Conservation (phyloP, 2,797 vertebrate genomes). For the Anguilla megastoma region DNA sequence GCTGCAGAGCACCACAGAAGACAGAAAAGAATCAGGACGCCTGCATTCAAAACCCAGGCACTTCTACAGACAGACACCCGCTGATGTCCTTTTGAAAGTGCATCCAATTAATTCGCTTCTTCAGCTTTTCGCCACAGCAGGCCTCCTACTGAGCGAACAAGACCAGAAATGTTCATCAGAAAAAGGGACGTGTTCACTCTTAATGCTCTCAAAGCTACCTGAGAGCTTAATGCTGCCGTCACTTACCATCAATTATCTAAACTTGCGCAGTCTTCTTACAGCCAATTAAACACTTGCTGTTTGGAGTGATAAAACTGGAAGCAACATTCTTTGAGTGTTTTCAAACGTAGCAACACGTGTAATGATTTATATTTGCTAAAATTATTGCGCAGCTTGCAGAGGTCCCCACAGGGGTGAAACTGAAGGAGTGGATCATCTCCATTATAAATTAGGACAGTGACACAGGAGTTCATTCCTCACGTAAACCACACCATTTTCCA, state of each 20-base stretch:
- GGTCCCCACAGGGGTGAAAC: background rate
- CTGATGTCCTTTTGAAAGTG: background rate
- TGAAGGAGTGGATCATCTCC: background rate
- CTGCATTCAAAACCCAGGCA: background rate
- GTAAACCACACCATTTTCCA: background rate
- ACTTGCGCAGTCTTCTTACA: background rate
- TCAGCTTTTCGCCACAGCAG: background rate
- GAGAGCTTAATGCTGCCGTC: background rate
- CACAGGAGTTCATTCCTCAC: background rate
- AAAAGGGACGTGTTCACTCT: background rate
- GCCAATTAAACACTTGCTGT: background rate
- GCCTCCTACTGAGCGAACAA: background rate
- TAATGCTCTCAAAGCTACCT: background rate
- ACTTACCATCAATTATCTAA: background rate
- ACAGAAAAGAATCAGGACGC: background rate
- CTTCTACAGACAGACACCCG: background rate
- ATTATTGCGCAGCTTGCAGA: background rate
- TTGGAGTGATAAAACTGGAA: background rate
- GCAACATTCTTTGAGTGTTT: background rate
- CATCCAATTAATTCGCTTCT: background rate
- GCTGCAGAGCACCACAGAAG: background rate
- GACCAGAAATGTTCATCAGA: background rate
- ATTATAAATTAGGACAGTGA: background rate
- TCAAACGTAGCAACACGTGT: background rate
- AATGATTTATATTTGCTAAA: background rate